Percentiles rank a stretch among this genome's conserved stretches.
Evolutionary conservation across 1,140 invertebrate species (phyloP).

Genomic region (Pygmarrhopalites habei): DNA sequence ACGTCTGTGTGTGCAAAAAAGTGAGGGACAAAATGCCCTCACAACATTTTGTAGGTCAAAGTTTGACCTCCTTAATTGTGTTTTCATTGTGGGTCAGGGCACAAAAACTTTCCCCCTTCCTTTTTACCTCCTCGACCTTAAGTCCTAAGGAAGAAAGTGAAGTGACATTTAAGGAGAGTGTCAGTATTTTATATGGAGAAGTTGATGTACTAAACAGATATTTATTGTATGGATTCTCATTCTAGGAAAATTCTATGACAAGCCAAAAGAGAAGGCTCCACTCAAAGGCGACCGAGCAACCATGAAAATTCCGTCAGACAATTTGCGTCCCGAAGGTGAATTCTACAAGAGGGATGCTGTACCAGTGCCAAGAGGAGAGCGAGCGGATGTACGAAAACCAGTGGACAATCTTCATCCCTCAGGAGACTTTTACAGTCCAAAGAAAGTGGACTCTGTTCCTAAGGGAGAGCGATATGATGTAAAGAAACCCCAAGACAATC

Average conservation of each 20-base stretch:
- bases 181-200: no score
- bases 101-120: no score
- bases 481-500: slow-evolving; percentile 48
- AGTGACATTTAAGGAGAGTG: no score
- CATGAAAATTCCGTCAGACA: slow-evolving; percentile 51
- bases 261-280: slow-evolving; percentile 40
- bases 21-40: no score
- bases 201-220: no score
- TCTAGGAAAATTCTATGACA: slow-evolving; percentile 53
- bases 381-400: slow-evolving; percentile 39
- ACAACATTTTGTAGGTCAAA: no score
- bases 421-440: slow-evolving; percentile 47
- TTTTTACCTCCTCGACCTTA: no score
- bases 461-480: slow-evolving; percentile 14
- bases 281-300: slow-evolving; percentile 47
- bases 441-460: slow-evolving; percentile 23
- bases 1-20: no score
- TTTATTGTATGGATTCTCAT: no score
- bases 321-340: slow-evolving; percentile 52
- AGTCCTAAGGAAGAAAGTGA: no score
- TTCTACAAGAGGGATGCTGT: slow-evolving; percentile 42
- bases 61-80: no score
- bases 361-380: slow-evolving; percentile 2
- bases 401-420: slow-evolving; percentile 45
- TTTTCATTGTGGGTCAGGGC: no score